A percentile compares a stretch with the other conserved stretches of the same genome.
phyloP scores from a whole-genome alignment of 2,113 vertebrate species.

The Cynopterus brachyotis region DNA sequence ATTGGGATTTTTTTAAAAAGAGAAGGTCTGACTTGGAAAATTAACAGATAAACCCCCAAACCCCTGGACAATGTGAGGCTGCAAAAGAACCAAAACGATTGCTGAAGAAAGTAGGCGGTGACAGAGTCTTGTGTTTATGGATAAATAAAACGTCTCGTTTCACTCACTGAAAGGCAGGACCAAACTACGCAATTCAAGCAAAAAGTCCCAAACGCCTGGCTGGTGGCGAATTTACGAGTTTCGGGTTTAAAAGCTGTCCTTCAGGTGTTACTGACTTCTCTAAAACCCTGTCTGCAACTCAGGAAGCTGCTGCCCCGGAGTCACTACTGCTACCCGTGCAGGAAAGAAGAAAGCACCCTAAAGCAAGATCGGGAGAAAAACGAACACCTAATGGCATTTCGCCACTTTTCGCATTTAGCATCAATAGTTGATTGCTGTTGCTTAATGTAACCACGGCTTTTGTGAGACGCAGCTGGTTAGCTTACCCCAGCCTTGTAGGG shows the following conservation, averaged over 20 bases:
- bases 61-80: neutral
- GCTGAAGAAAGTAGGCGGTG: neutral
- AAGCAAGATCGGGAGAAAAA: slow-evolving; percentile 15
- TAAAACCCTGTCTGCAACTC: neutral
- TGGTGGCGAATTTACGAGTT: neutral
- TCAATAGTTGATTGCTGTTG: neutral
- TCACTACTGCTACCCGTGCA: neutral
- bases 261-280: neutral
- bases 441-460: neutral
- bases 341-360: neutral
- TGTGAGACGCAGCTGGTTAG: neutral
- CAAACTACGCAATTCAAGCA: neutral
- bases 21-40: neutral
- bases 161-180: neutral
- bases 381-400: neutral
- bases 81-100: neutral
- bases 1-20: neutral
- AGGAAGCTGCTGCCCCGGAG: neutral
- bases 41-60: neutral
- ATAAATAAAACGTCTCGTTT: neutral
- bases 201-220: neutral
- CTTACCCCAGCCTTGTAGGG: neutral
- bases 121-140: neutral
- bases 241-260: neutral
- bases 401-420: neutral